Conservation (phyloP, 1,140 invertebrate species). For the Calephelis virginiensis region DNA sequence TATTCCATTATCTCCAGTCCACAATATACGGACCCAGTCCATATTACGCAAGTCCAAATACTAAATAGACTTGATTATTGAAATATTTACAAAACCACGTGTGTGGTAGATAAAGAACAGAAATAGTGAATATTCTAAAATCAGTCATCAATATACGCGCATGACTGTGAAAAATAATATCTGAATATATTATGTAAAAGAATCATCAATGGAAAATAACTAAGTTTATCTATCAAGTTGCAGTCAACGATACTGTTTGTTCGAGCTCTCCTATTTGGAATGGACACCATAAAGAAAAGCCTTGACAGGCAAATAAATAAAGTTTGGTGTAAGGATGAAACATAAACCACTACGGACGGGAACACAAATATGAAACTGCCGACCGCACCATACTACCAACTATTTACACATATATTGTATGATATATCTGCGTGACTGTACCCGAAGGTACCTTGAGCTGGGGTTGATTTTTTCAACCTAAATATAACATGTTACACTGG, state of each 20-base stretch:
- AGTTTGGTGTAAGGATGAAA: slow-evolving; percentile 49
- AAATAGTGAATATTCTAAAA: too few relatives aligned
- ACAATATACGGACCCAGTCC: too few relatives aligned
- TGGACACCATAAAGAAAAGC: slow-evolving; percentile 36
- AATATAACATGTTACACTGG: background rate
- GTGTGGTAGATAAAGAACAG: too few relatives aligned
- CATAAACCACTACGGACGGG: slow-evolving; percentile 70
- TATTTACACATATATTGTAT: slow-evolving; percentile 18
- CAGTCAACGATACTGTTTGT: slow-evolving; percentile 30
- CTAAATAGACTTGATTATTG: too few relatives aligned
- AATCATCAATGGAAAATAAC: too few relatives aligned
- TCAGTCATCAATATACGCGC: too few relatives aligned
- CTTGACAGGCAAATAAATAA: slow-evolving; percentile 43
- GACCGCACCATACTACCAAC: slow-evolving; percentile 43
- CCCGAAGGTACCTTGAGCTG: background rate
- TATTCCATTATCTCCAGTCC: too few relatives aligned
- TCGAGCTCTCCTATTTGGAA: slow-evolving; percentile 36
- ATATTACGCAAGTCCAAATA: too few relatives aligned
- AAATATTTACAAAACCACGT: too few relatives aligned
- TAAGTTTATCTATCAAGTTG: background rate
- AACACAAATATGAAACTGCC: slow-evolving; percentile 63
- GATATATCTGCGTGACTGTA: background rate
- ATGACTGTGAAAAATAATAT: too few relatives aligned
- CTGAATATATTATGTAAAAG: too few relatives aligned
- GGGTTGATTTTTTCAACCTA: slow-evolving; percentile 1